A percentile compares a stretch with the other conserved stretches of the same genome.
These are phyloP conservation scores for Octodonta nipae DNA, from an alignment of 2,888 invertebrate genomes.

Conservation along the genomic window DNA sequence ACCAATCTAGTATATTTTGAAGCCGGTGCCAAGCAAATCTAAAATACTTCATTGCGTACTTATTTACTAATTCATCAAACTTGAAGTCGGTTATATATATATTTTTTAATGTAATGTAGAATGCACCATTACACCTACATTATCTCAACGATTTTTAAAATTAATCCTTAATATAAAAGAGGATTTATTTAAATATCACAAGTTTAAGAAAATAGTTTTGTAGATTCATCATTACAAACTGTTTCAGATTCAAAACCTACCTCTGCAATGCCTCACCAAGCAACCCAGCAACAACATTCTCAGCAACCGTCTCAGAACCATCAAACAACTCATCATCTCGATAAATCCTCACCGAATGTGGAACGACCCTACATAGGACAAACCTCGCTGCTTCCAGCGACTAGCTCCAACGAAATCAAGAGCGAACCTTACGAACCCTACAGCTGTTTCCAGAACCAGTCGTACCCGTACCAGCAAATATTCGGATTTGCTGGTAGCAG, in stretches of 20 bases:
- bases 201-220: too few species aligned
- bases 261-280: conserved; percentile 11
- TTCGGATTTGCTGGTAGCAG: conserved; percentile 23
- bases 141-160: too few species aligned
- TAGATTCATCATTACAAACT: too few species aligned
- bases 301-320: conserved; percentile 13
- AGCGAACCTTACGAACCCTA: conserved; percentile 36
- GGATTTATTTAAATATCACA: too few species aligned
- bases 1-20: too few species aligned
- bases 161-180: too few species aligned
- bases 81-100: too few species aligned
- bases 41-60: too few species aligned
- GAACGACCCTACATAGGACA: conserved; percentile 43
- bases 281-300: conserved; percentile 16
- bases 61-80: too few species aligned
- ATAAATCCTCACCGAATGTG: conserved; percentile 18
- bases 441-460: conserved; percentile 34
- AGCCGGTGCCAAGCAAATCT: too few species aligned
- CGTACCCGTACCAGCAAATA: conserved; percentile 41
- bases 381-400: conserved; percentile 40
- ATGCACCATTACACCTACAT: too few species aligned
- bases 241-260: not conserved
- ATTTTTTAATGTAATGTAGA: too few species aligned
- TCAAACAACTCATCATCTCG: conserved; percentile 17
- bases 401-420: conserved; percentile 27